Percentiles rank a stretch among this genome's conserved stretches.
Conservation (phyloP, 2,888 invertebrate species). For the Lucinisca nassula region DNA sequence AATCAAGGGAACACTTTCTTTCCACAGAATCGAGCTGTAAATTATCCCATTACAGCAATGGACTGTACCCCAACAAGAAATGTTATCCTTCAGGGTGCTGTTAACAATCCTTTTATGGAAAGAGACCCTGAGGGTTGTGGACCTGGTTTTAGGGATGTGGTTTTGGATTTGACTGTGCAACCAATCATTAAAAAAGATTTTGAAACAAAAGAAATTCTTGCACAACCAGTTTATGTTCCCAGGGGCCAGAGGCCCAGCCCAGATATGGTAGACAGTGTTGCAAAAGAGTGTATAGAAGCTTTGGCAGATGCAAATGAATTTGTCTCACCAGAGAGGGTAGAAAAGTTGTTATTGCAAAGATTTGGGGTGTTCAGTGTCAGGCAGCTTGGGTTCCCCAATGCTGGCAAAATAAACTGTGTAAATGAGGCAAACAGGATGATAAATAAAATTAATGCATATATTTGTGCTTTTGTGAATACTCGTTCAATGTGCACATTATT, state of each 20-base stretch:
- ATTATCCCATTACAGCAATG: not conserved
- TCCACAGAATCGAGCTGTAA: not conserved
- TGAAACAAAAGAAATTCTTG: constrained; percentile 67
- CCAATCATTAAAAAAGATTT: constrained; percentile 65
- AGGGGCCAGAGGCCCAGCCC: constrained; percentile 28
- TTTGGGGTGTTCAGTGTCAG: constrained; percentile 56
- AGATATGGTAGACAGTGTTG: constrained; percentile 78
- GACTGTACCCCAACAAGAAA: not conserved
- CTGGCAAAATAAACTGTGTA: constrained; percentile 74
- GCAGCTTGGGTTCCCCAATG: constrained; percentile 55
- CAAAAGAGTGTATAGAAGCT: constrained; percentile 83
- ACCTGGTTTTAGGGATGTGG: not conserved
- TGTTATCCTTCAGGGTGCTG: not conserved
- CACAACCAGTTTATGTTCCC: constrained; percentile 50
- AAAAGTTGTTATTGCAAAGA: constrained; percentile 78
- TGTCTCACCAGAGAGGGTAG: constrained; percentile 81
- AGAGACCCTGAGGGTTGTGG: not conserved
- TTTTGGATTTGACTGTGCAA: constrained; percentile 39
- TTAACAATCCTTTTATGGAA: not conserved
- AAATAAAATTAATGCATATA: constrained; percentile 79
- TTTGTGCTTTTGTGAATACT: constrained; percentile 83
- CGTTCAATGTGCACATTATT: constrained; percentile 82
- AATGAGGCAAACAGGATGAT: constrained; percentile 77
- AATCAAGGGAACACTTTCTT: not conserved
- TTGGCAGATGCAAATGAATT: constrained; percentile 82